A percentile compares a stretch with the other conserved stretches of the same genome.
Evolutionary conservation across 1,140 invertebrate genomes (phyloP).

Genomic region (Heliconius hermathena): DNA sequence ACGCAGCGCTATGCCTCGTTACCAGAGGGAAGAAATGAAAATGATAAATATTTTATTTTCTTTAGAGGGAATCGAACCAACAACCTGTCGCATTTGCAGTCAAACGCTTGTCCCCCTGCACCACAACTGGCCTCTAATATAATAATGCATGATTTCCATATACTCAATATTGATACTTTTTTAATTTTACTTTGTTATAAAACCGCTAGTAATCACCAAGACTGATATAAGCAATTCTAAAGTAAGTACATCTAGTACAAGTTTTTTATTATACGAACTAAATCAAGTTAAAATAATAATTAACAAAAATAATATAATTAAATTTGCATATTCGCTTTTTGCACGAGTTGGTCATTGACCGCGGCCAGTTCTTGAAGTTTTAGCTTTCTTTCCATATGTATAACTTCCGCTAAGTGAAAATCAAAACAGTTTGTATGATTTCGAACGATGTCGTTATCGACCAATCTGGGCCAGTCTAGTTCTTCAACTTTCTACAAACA

Average conservation of each 20-base stretch:
- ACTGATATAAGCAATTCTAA: not conserved
- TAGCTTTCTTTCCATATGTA: conserved; percentile 37
- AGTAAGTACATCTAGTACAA: too few species aligned
- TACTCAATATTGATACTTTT: not conserved
- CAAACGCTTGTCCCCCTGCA: too few species aligned
- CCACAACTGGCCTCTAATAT: not conserved
- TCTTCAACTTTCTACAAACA: conserved; percentile 74
- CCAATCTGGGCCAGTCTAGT: conserved; percentile 68
- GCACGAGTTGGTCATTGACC: conserved; percentile 38
- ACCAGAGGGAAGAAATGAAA: too few species aligned
- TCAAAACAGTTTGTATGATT: conserved; percentile 55
- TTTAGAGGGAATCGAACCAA: too few species aligned
- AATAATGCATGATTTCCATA: not conserved
- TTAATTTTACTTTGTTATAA: not conserved
- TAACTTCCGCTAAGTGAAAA: conserved; percentile 55
- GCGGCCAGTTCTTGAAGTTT: conserved; percentile 19
- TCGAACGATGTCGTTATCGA: conserved; percentile 61
- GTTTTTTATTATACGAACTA: not conserved
- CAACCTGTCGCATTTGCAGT: too few species aligned
- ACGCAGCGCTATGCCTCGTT: too few species aligned
- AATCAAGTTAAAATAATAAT: not conserved
- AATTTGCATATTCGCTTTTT: conserved; percentile 19
- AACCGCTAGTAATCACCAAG: not conserved
- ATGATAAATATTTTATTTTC: too few species aligned
- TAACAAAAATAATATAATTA: not conserved